Evolutionary conservation across 1,140 invertebrate genomes (phyloP), one percentile per base, ranked within the genome.

Genomic region (Eueides isabella): DNA sequence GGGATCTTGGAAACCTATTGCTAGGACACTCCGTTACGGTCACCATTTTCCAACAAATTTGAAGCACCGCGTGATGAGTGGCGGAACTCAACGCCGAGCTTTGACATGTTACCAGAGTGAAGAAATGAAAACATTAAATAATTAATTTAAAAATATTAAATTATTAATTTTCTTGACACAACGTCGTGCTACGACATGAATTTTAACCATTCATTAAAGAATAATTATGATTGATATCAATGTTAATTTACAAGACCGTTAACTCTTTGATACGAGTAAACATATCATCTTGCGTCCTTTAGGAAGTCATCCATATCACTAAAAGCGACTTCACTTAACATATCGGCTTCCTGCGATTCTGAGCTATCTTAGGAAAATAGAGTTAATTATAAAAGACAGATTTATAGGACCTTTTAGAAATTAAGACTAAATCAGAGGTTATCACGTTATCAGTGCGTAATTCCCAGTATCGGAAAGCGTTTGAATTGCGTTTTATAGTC

Each of bases 301-400:
- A 72, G 63, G 64, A 72, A 72, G 63, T 66, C 63, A 67, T 72
- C 64, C 63, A 65, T 72, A 67, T 66, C 29, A 68, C 66, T 68
- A 68, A 68, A 68, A 68, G 66, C 66, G 31, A 48, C 28, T 48
- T 14, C 41, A 61, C 63, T 67, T 35, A 61, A 41, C 23, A 65
- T 72, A 72, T 72, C 71, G 66, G 29, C 64, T 72, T 72, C 71
- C 71, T 72, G 44, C 71, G 28, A 31, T 65, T 29, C 19, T 28
- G 41, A 35, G 66, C 71, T 72, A 72, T 72, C 71, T 72, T 38
- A 16, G 26, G 16, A 44, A 72, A 61, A 67, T 61, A 72, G 35
- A 66, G 63, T 72, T 72, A 72, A 72, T 72, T 72, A 61, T 66
- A 66, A 38, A n/a, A 2, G 71, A 67, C 26, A 67, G 29, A 72